Evolutionary conservation across 2,797 vertebrate genomes (phyloP).

Genomic region (Merluccius polli): DNA sequence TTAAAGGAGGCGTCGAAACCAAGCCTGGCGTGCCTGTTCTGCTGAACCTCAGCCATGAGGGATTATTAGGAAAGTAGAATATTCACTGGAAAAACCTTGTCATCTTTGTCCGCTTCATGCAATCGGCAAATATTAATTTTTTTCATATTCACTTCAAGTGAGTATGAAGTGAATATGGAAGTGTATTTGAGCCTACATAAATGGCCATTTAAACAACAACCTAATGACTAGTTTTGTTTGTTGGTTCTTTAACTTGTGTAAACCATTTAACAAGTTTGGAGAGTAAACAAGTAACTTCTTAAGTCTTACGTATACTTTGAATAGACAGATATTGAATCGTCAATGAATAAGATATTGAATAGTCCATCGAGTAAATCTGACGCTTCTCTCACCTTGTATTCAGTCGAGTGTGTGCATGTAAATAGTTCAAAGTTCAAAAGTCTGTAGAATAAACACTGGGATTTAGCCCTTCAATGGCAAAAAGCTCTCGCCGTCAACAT

Average conservation of each 20-base stretch:
- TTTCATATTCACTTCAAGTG: not conserved
- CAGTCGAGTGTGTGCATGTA: too few relatives aligned
- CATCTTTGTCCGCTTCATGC: not conserved
- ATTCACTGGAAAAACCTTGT: not conserved
- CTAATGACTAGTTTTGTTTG: not conserved
- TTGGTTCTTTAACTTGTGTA: not conserved
- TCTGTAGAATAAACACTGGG: not conserved
- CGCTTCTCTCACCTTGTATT: too few relatives aligned
- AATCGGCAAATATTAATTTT: not conserved
- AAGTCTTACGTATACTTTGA: not conserved
- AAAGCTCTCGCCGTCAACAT: too few relatives aligned
- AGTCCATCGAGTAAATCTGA: not conserved
- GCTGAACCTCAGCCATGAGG: not conserved
- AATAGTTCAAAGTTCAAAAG: not conserved
- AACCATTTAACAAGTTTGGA: not conserved
- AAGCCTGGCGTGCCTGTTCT: not conserved
- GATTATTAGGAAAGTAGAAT: not conserved
- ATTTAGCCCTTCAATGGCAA: not conserved
- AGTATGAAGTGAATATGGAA: not conserved
- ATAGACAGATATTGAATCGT: not conserved
- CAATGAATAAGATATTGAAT: not conserved
- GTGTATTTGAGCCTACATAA: not conserved
- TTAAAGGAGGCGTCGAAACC: not conserved
- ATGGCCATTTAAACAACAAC: not conserved
- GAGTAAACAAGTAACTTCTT: not conserved